These are phyloP conservation scores for Eupithecia subfuscata DNA, from an alignment of 2,888 invertebrate genomes.

Conservation along the genomic window DNA sequence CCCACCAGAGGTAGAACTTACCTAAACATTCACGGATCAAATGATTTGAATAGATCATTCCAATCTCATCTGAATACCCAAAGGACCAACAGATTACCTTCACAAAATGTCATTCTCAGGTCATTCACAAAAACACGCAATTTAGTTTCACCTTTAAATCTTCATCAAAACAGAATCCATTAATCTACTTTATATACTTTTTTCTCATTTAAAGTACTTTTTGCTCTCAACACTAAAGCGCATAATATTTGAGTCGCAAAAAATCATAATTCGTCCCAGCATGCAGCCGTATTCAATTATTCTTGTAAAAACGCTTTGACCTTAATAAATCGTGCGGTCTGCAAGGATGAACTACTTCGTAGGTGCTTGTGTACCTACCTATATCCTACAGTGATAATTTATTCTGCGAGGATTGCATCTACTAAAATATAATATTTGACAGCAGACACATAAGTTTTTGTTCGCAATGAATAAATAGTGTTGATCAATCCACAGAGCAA, in stretches of 20 bases:
- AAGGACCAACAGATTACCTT: neutral
- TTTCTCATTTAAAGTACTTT: slow-evolving; percentile 25
- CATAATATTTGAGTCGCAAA: slow-evolving; percentile 32
- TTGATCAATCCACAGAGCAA: neutral
- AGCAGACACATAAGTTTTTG: neutral
- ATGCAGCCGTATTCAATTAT: slow-evolving; percentile 41
- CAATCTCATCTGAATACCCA: neutral
- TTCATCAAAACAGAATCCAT: slow-evolving; percentile 27
- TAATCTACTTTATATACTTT: slow-evolving; percentile 31
- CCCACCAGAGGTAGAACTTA: neutral
- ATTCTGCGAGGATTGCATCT: neutral
- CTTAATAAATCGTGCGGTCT: slow-evolving; percentile 35
- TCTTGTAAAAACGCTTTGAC: slow-evolving; percentile 39
- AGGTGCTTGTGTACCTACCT: neutral
- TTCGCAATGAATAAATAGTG: neutral
- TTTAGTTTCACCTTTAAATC: slow-evolving; percentile 32
- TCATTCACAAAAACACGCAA: slow-evolving; percentile 24
- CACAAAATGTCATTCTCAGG: slow-evolving; percentile 1
- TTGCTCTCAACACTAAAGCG: slow-evolving; percentile 33
- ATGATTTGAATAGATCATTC: neutral
- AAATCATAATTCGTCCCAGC: slow-evolving; percentile 41
- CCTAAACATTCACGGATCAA: neutral
- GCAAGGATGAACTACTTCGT: slow-evolving; percentile 8
- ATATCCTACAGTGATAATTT: neutral
- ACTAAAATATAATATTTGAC: neutral